Base-by-base conservation (phyloP, 2,888 invertebrate genomes). In the Isoperla grammatica region DNA sequence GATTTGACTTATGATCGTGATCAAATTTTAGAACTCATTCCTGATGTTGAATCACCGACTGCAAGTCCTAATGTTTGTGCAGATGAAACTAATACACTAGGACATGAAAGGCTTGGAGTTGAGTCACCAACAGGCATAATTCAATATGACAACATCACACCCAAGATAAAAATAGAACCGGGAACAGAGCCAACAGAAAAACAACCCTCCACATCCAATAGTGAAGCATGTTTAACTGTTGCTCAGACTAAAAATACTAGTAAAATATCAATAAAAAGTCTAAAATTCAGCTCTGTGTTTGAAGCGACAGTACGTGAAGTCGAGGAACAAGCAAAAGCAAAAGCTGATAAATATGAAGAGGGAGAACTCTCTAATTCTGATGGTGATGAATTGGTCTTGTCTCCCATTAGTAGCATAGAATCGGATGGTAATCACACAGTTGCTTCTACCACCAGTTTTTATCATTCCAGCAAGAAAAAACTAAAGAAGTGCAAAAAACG, bases 221-320 rank as follows among this genome's bases (percentile, higher is more conserved):
- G 15, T 35, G 12, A 48, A 11, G 12, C 35, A 11, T 13, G 49
- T 13, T 2, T 11, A 13, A 15, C 15, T 6, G 29, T n/a, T 35
- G 29, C 11, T 29, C 22, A 5, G 6, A 29, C 29, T 50, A 35
- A 23, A 15, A 50, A 15, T 13, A 35, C 29, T 23, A 29, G 74
- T 48, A 86, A 83, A 75, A 87, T 87, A 66, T 77, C 80, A 67
- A 87, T 86, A 63, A 85, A 85, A 70, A 83, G 84, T 71, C 73
- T 86, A 12, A 87, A 86, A 68, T 82, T 83, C 62, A 85, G 84
- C 70, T 74, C 80, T 17, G 81, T 86, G 17, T 85, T 82, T 73
- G 84, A 82, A 67, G 83, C 82, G 64, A 81, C 82, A 6, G 81
- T 85, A 0, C 82, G 82, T 68, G 79, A 83, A 70, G 81, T 82